Conservation (phyloP, 2,113 vertebrate species). For the Carassius gibelio region DNA sequence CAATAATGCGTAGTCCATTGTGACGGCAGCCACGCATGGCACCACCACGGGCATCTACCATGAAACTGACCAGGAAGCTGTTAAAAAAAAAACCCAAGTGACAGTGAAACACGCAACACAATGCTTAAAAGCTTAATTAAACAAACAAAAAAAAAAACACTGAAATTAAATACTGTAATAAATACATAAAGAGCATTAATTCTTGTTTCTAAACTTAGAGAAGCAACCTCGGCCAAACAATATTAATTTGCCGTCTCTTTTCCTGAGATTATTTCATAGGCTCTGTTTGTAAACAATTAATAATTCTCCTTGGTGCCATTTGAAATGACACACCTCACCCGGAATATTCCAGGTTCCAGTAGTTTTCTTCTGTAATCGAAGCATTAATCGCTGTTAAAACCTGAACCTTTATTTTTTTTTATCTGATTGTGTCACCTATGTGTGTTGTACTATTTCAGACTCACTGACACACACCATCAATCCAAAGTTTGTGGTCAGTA, state of each 20-base stretch:
- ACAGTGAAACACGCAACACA: neutral
- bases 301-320: neutral
- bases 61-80: constrained; percentile 98
- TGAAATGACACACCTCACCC: neutral
- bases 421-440: neutral
- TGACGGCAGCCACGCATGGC: constrained; percentile 97
- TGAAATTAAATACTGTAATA: neutral
- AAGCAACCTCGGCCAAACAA: neutral
- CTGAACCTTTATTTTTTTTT: neutral
- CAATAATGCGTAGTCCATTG: constrained; percentile 93
- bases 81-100: constrained; percentile 10
- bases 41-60: constrained; percentile 97
- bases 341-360: neutral
- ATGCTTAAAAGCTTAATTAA: neutral
- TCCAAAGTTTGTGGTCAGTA: neutral
- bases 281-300: constrained; percentile 1
- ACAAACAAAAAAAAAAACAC: neutral
- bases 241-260: neutral
- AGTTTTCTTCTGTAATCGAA: neutral
- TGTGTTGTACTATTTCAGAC: neutral
- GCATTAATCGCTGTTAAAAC: neutral
- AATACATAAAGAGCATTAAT: neutral
- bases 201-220: neutral
- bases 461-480: neutral
- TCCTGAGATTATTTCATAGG: neutral